Percentiles rank a stretch among this genome's conserved stretches.
Evolutionary conservation across 2,888 invertebrate genomes (phyloP).

Genomic region (Melieria omissa): DNA sequence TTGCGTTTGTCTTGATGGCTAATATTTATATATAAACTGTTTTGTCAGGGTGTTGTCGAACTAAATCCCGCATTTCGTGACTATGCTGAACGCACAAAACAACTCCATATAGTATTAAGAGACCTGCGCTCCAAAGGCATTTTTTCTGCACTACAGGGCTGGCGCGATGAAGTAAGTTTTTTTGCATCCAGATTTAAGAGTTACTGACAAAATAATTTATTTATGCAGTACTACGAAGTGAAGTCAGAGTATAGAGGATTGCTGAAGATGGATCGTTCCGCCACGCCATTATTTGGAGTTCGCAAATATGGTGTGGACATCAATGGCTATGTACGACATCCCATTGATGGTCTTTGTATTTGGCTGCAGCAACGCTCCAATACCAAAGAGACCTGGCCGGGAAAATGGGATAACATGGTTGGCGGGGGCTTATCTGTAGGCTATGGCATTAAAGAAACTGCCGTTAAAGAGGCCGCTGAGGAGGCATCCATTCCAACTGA

Average conservation of each 20-base stretch:
- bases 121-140: constrained; percentile 80
- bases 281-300: constrained; percentile 93
- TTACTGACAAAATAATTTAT: neutral
- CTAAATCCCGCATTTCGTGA: constrained; percentile 88
- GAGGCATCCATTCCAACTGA: constrained; percentile 90
- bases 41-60: constrained; percentile 81
- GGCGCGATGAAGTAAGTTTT: constrained; percentile 87
- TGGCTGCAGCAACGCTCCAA: constrained; percentile 93
- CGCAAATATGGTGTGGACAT: constrained; percentile 95
- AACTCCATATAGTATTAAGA: constrained; percentile 82
- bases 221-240: constrained; percentile 86
- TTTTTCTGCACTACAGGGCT: constrained; percentile 86
- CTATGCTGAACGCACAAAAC: constrained; percentile 82
- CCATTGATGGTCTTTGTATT: constrained; percentile 81
- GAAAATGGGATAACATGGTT: constrained; percentile 95
- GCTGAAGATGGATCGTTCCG: constrained; percentile 90
- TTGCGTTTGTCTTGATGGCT: neutral
- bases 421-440: constrained; percentile 93
- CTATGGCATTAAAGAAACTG: constrained; percentile 88
- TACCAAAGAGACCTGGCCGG: constrained; percentile 95
- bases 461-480: constrained; percentile 92
- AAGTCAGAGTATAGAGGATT: constrained; percentile 73
- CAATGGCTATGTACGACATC: constrained; percentile 90
- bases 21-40: constrained; percentile 1
- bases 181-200: neutral